Conservation (phyloP, 2,113 vertebrate species). For the Zosterops lateralis region DNA sequence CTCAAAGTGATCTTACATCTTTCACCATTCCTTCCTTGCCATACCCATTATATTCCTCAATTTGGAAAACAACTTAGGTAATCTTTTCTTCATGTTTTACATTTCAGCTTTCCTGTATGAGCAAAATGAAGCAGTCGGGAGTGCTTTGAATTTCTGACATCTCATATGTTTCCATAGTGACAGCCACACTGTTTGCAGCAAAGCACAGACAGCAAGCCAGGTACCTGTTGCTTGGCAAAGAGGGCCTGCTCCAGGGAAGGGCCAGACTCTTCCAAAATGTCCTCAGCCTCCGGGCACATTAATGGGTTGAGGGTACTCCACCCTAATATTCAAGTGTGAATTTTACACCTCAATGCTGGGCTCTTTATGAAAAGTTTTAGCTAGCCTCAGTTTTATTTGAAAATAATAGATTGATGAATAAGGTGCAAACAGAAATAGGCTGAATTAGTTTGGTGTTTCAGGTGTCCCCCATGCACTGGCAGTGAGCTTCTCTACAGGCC, state of each 20-base stretch:
- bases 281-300: fast-evolving
- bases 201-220: not conserved
- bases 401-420: not conserved
- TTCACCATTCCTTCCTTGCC: not conserved
- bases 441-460: not conserved
- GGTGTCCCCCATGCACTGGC: not conserved
- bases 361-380: not conserved
- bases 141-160: constrained; percentile 31
- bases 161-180: not conserved
- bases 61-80: not conserved
- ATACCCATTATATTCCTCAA: not conserved
- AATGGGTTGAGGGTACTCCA: not conserved
- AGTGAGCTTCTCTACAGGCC: not conserved
- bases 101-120: not conserved
- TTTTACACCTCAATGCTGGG: not conserved
- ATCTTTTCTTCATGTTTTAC: not conserved
- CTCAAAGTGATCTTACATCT: not conserved
- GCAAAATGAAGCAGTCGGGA: not conserved
- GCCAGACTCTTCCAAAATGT: not conserved
- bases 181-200: not conserved
- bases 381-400: not conserved
- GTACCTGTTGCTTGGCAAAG: constrained; percentile 14
- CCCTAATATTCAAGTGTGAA: not conserved
- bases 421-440: not conserved
- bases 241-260: not conserved